Base-by-base conservation (phyloP, 2,888 invertebrate species). In the Drosophila nigritarsus region DNA sequence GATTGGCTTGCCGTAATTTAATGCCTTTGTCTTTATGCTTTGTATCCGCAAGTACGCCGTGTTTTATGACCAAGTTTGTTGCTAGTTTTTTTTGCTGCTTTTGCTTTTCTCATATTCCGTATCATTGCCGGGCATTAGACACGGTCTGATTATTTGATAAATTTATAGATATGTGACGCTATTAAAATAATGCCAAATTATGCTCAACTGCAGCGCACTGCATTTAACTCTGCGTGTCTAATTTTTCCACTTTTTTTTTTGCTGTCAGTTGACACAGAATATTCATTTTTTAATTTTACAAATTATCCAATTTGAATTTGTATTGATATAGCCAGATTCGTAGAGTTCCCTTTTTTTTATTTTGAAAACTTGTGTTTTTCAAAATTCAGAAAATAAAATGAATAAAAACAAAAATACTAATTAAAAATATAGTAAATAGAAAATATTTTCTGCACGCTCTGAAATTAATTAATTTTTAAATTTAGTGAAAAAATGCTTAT, bases 91-190 rank as follows among this genome's bases (percentile, higher is more conserved):
- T 34, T 11, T 32, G 2, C 1, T 54, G 27, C 9, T 54, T 49
- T 60, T 73, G 60, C 53, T 34, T 32, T 49, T 67, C 64, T 71
- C 54, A 55, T 63, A 72, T 71, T 66, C 61, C 73, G 83, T 87
- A 85, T 85, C 82, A 78, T 77, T 86, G 83, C 68, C 68, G 68
- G 73, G 77, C 79, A 87, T 87, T 87, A 87, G 86, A 81, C 75
- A 89, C 86, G 86, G 89, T 87, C 86, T 87, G 89, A 87, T 87
- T 87, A 84, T 63, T 81, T 84, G 83, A 82, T 87, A 89, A 89
- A 84, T 82, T 78, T 79, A 81, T 72, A 84, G 87, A 88, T 84
- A 88, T 73, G 80, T 79, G 82, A 81, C 71, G 72, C 75, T 59
- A 83, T 75, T 79, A 73, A 76, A 66, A 74, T 85, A 77, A 82